Evolutionary conservation across 2,797 vertebrate genomes (phyloP).

Genomic region (Trematomus bernacchii): DNA sequence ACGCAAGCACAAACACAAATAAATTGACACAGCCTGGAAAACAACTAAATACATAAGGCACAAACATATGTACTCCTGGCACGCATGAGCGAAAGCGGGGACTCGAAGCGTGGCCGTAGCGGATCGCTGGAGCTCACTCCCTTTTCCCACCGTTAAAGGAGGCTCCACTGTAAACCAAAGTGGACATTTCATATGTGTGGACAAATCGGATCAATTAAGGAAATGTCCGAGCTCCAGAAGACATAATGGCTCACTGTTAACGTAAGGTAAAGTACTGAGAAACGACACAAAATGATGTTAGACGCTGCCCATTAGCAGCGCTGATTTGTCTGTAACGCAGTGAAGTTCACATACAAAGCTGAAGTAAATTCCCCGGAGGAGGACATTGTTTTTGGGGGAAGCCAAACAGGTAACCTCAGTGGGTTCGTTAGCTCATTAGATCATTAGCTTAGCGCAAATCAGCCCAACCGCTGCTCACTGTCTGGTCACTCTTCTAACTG

Average conservation of each 20-base stretch:
- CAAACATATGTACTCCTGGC: constrained; percentile 34
- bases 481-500: constrained; percentile 81
- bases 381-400: constrained; percentile 51
- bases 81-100: background rate
- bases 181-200: constrained; percentile 37
- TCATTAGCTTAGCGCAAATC: constrained; percentile 75
- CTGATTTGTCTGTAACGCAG: constrained; percentile 31
- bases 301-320: constrained; percentile 44
- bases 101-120: constrained; percentile 6
- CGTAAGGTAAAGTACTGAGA: constrained; percentile 51
- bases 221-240: constrained; percentile 32
- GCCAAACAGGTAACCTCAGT: constrained; percentile 75
- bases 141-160: constrained; percentile 23
- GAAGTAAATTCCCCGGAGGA: constrained; percentile 24
- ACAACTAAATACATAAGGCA: constrained; percentile 54
- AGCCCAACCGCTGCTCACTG: constrained; percentile 52
- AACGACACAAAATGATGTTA: constrained; percentile 56
- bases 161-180: constrained; percentile 12
- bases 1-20: constrained; percentile 60
- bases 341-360: constrained; percentile 32
- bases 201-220: constrained; percentile 57
- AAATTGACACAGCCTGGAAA: constrained; percentile 54
- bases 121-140: constrained; percentile 13
- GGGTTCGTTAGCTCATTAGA: constrained; percentile 81
- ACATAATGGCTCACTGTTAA: constrained; percentile 46